A percentile compares a stretch with the other conserved stretches of the same genome.
Evolutionary conservation across 1,140 invertebrate genomes (phyloP).

Genomic region (Physella acuta): DNA sequence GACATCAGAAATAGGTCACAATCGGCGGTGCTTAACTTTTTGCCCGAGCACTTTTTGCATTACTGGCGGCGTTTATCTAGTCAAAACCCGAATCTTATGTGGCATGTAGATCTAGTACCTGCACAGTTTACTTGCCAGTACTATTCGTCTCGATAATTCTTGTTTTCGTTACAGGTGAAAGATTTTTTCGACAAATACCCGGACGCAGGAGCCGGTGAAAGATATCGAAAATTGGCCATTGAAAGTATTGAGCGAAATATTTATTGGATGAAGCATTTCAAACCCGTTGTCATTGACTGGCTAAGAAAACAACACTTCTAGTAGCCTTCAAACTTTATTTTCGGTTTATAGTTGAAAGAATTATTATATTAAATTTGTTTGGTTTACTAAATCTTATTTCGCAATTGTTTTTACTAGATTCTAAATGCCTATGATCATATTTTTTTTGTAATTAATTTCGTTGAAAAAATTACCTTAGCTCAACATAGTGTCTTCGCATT

Average conservation of each 20-base stretch:
- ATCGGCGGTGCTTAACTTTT: background rate
- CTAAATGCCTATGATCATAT: too few species aligned
- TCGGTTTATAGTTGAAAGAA: too few species aligned
- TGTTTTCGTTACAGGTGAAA: conserved; percentile 68
- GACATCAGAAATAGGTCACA: too few species aligned
- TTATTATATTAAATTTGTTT: too few species aligned
- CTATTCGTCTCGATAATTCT: background rate
- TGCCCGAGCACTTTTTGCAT: background rate
- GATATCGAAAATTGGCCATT: conserved; percentile 72
- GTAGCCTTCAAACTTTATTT: too few species aligned
- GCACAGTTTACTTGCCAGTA: background rate
- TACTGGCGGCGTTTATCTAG: background rate
- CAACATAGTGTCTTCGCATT: too few species aligned
- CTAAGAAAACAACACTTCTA: too few species aligned
- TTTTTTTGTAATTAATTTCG: too few species aligned
- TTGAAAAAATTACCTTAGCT: too few species aligned
- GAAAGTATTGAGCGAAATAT: conserved; percentile 81
- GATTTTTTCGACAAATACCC: conserved; percentile 79
- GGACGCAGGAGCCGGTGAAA: conserved; percentile 79
- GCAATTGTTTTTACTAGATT: too few species aligned
- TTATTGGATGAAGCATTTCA: conserved; percentile 67
- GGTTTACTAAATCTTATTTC: too few species aligned
- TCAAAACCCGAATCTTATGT: too few species aligned
- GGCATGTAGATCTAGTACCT: background rate
- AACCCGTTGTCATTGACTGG: conserved; percentile 41